These are phyloP conservation scores for Polydrusus cervinus DNA, from an alignment of 2,888 invertebrate species.

Conservation along the genomic window DNA sequence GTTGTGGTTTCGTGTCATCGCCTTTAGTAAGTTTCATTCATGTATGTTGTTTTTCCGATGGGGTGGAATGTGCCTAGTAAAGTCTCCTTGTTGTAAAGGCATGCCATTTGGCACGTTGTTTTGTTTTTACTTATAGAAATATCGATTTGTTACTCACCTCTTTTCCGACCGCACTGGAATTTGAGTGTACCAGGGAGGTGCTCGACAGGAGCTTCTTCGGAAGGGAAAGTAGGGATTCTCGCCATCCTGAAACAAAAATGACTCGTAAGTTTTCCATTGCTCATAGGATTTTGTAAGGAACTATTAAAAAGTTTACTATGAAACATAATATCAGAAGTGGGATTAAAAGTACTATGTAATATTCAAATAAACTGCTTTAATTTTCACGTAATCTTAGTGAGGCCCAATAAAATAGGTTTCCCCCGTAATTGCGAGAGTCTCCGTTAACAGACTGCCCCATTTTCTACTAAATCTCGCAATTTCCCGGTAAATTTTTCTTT, in stretches of 20 bases:
- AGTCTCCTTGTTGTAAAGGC: too few species aligned
- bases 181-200: slow-evolving; percentile 72
- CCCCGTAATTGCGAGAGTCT: background rate
- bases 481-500: slow-evolving; percentile 47
- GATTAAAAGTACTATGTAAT: too few species aligned
- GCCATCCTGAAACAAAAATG: slow-evolving; percentile 78
- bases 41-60: background rate
- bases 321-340: too few species aligned
- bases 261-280: too few species aligned
- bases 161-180: slow-evolving; percentile 66
- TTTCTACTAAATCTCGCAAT: slow-evolving; percentile 47
- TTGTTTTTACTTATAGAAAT: too few species aligned
- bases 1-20: background rate
- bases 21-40: background rate
- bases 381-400: too few species aligned
- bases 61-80: background rate
- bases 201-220: slow-evolving; percentile 76
- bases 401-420: background rate
- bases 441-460: slow-evolving; percentile 42
- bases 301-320: too few species aligned
- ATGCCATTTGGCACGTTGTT: too few species aligned
- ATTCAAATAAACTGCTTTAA: too few species aligned
- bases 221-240: slow-evolving; percentile 80
- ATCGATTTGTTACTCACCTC: too few species aligned
- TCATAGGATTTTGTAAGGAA: too few species aligned